Conservation (phyloP, 2,888 invertebrate species). For the Heliconius ethilla region DNA sequence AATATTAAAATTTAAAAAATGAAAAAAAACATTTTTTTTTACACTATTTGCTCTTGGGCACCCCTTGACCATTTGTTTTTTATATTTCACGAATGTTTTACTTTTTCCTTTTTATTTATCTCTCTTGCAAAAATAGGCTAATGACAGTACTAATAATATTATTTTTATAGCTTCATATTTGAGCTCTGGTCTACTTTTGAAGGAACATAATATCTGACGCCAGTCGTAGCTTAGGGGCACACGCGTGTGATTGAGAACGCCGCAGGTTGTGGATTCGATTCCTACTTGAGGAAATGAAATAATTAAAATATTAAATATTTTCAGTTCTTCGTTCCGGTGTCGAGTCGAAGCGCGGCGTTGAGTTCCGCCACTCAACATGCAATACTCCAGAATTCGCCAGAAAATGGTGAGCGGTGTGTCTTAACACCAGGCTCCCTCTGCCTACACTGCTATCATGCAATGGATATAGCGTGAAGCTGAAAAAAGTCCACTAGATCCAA, state of each 20-base stretch:
- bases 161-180: neutral
- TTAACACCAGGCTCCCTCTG: neutral
- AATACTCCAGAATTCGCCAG: neutral
- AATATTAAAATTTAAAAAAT: neutral
- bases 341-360: neutral
- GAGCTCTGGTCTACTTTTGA: no score
- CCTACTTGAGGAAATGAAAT: neutral
- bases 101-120: neutral
- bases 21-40: neutral
- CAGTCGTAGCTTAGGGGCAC: no score
- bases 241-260: neutral
- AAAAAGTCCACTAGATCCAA: no score
- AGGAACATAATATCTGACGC: no score
- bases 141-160: neutral
- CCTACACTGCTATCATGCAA: neutral
- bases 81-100: neutral
- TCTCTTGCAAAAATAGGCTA: neutral
- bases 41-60: no score
- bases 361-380: neutral
- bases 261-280: neutral
- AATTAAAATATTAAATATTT: no score
- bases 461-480: neutral
- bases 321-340: neutral
- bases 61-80: slow-evolving; percentile 3
- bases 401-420: neutral